phyloP scores from a whole-genome alignment of 2,113 vertebrate species.

The Nyctereutes procyonoides region DNA sequence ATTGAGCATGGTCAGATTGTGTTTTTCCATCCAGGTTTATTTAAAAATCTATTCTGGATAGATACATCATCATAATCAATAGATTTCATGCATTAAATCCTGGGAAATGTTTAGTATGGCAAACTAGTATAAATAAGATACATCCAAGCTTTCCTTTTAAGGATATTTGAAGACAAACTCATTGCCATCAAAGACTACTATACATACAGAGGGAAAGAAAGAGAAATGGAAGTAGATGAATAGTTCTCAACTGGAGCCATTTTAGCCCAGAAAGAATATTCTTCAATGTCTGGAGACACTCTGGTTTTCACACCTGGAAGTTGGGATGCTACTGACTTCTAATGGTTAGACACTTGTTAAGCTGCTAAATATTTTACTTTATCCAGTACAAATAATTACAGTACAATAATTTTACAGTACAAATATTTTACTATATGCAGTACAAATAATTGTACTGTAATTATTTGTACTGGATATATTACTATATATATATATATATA shows the following conservation, averaged over 20 bases:
- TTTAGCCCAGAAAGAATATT: not conserved
- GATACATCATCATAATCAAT: not conserved
- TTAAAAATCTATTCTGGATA: not conserved
- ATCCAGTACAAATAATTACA: too few species aligned
- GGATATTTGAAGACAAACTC: not conserved
- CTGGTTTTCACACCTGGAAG: not conserved
- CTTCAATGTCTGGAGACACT: not conserved
- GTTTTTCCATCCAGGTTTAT: not conserved
- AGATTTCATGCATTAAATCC: too few species aligned
- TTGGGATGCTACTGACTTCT: rapidly evolving
- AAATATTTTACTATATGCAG: too few species aligned
- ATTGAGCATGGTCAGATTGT: not conserved
- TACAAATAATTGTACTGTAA: too few species aligned
- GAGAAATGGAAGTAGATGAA: not conserved
- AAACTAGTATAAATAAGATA: not conserved
- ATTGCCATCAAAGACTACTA: not conserved
- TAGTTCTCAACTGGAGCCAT: rapidly evolving
- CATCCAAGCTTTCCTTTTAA: not conserved
- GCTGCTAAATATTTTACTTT: not conserved
- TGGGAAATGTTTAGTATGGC: not conserved
- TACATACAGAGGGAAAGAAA: not conserved
- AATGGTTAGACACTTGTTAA: not conserved
- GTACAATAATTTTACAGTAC: too few species aligned
- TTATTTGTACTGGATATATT: too few species aligned
- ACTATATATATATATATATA: too few species aligned